A percentile compares a stretch with the other conserved stretches of the same genome.
phyloP scores from a whole-genome alignment of 2,888 invertebrate species.

The Dasypolia templi region DNA sequence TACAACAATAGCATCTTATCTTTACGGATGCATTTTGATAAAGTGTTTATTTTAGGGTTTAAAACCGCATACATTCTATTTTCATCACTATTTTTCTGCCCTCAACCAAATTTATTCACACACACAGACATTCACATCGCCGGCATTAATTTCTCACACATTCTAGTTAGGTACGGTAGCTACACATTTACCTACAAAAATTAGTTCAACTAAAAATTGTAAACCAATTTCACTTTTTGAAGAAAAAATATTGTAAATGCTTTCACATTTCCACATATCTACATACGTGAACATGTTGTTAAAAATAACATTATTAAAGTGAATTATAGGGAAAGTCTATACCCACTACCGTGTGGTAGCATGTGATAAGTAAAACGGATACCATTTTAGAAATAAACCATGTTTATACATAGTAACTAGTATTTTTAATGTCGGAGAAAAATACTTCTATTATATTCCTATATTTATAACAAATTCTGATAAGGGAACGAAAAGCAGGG shows the following conservation, averaged over 20 bases:
- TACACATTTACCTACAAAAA: background rate
- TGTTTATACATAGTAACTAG: too few relatives aligned
- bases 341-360: conserved; percentile 4
- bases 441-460: background rate
- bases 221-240: conserved; percentile 9
- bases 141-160: background rate
- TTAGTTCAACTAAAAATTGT: background rate
- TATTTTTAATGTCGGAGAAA: background rate
- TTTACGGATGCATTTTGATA: background rate
- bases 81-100: background rate
- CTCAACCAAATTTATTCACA: background rate
- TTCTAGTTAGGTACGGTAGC: background rate
- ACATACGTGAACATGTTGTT: background rate
- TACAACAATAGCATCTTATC: background rate
- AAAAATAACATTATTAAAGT: conserved; percentile 24
- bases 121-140: background rate
- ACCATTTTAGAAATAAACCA: conserved; percentile 14
- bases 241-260: background rate
- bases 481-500: background rate
- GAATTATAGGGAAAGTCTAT: conserved; percentile 20
- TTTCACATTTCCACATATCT: background rate
- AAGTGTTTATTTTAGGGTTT: too few relatives aligned
- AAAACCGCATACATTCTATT: background rate
- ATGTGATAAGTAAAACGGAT: conserved; percentile 11
- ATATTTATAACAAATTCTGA: background rate